These are phyloP conservation scores for Sycobia sp. DNA, from an alignment of 1,140 invertebrate species.

Conservation along the genomic window DNA sequence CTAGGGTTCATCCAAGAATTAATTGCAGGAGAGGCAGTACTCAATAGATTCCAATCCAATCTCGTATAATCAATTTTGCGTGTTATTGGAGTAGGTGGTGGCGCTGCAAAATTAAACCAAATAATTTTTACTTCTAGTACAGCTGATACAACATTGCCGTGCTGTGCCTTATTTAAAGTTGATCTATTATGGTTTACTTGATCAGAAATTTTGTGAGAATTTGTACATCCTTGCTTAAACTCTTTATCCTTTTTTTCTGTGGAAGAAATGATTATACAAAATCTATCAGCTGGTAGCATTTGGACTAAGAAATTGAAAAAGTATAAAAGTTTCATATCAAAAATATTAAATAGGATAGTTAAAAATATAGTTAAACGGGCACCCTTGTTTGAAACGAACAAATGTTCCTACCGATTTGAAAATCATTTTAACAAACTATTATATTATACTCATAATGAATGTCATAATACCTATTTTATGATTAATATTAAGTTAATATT, in stretches of 20 bases:
- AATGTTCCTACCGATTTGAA: too few relatives aligned
- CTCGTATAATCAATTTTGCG: slow-evolving; percentile 94
- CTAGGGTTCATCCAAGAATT: slow-evolving; percentile 97
- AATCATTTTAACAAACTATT: too few relatives aligned
- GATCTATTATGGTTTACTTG: slow-evolving; percentile 56
- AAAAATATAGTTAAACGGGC: too few relatives aligned
- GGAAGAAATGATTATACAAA: too few relatives aligned
- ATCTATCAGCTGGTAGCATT: too few relatives aligned
- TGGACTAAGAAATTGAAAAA: too few relatives aligned
- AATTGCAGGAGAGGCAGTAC: slow-evolving; percentile 93
- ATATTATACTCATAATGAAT: too few relatives aligned
- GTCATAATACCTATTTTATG: too few relatives aligned
- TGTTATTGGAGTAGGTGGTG: slow-evolving; percentile 90
- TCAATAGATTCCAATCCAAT: slow-evolving; percentile 94
- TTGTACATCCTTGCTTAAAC: slow-evolving; percentile 21
- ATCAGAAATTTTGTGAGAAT: slow-evolving; percentile 43
- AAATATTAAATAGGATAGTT: too few relatives aligned
- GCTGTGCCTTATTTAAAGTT: slow-evolving; percentile 50
- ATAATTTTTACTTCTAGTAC: slow-evolving; percentile 86
- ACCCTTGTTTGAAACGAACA: too few relatives aligned
- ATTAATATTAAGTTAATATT: too few relatives aligned
- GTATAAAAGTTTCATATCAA: too few relatives aligned
- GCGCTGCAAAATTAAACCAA: slow-evolving; percentile 98
- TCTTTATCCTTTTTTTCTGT: slow-evolving; percentile 60
- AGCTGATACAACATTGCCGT: slow-evolving; percentile 77